Percentiles rank a stretch among this genome's conserved stretches.
These are phyloP conservation scores for Pristiophorus japonicus DNA, from an alignment of 2,113 vertebrate genomes.

Conservation along the genomic window DNA sequence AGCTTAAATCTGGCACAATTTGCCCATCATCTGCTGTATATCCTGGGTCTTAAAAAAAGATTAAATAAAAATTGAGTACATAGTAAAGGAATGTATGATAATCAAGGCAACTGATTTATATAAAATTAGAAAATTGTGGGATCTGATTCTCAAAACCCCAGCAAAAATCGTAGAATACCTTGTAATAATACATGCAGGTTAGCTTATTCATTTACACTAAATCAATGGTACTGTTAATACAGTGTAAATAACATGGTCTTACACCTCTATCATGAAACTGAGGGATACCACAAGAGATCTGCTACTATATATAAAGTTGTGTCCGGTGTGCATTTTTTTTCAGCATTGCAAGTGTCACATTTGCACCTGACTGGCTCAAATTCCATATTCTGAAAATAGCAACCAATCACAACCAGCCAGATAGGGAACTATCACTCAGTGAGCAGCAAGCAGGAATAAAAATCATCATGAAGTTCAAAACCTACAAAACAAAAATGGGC, in stretches of 20 bases:
- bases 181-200: background rate
- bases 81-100: background rate
- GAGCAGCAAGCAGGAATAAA: background rate
- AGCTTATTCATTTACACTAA: background rate
- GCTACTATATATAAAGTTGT: background rate
- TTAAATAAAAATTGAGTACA: background rate
- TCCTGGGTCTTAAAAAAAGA: background rate
- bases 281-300: background rate
- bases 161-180: background rate
- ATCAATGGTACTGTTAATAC: background rate
- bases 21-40: background rate
- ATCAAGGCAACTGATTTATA: background rate
- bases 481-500: background rate
- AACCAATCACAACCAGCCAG: background rate
- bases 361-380: background rate
- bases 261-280: background rate
- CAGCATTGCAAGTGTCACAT: background rate
- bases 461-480: background rate
- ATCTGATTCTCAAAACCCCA: background rate
- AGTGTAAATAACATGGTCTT: background rate
- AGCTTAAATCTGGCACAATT: background rate
- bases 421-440: background rate
- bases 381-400: background rate
- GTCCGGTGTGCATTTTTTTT: background rate
- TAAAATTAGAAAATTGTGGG: background rate